Evolutionary conservation across 2,888 invertebrate species (phyloP), one percentile per base, ranked within the genome.

Genomic region (Hemicrepidius hirtus): DNA sequence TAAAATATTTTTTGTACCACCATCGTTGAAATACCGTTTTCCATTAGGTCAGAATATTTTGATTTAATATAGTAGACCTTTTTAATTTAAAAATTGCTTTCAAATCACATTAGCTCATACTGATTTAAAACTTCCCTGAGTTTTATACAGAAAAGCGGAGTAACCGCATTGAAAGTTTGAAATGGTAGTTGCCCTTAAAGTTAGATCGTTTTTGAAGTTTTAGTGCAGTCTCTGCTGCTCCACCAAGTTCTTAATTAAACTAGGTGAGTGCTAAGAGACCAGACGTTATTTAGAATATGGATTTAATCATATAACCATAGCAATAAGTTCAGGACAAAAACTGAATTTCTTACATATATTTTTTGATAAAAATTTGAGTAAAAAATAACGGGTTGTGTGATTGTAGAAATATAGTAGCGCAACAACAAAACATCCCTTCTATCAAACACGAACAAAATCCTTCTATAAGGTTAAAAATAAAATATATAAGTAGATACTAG

Each of bases 181-280:
- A 72, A 63, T 63, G 57, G 72, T 57, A 70, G 62, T 74, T 74
- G 70, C 66, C 49, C 69, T 72, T 60, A 44, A 70, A 69, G 57
- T 64, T 74, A 69, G 70, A 75, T 73, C 76, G 76, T 76, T 76
- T 78, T 78, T 77, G 77, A 76, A 79, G 77, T 76, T 78, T 79
- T 79, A 79, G 71, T 77, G 74, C 75, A 71, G 68, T 71, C 75
- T 73, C 67, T 69, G 74, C 68, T 76, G 73, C 77, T 78, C 75
- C 73, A 74, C 75, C 74, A 78, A 77, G 78, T 79, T 75, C 78
- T 78, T 79, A 79, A 79, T 79, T 79, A 79, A 79, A 79, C 76
- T 78, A 78, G 77, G 78, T 76, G 75, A 76, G 75, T 70, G 68
- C 73, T 73, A 64, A 65, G 46, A 53, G 62, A 53, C 53, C 62